Evolutionary conservation across 2,113 vertebrate genomes (phyloP), one percentile per base, ranked within the genome.

Genomic region (Marcusenius ussheri): DNA sequence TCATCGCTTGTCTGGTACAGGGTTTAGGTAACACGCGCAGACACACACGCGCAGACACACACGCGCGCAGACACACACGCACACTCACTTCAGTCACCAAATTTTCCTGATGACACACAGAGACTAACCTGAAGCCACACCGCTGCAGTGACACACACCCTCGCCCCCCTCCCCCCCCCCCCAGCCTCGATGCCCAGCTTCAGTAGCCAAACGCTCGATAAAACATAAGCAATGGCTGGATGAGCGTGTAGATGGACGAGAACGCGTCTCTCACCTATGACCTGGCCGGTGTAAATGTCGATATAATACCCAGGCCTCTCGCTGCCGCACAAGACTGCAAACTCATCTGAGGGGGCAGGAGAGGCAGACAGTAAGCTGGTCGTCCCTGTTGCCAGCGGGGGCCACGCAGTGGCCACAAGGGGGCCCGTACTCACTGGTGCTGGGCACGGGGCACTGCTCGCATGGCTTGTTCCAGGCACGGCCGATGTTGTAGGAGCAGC

Each of bases 401-500:
- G 11, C 62, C 7, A 62, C 24, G 2, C 24, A 4, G 4, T 10
- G 24, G 45, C 13, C 21, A 80, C 31, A n/a, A 6, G 35, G 31
- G 31, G 21, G 31, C 0, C 39, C 17, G 24, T 45, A 91, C 93
- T 39, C 93, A 99, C 98, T 97, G 74, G 97, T 99, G 94, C 97
- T 97, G 0, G 98, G 97, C 53, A 98, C 94, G 24, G 98, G 98
- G 92, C 98, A 99, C 91, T 96, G 97, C 27, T 99, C 98, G 91
- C 98, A 99, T 21, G 98, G 98, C 80, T 97, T 98, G 53, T 99
- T 98, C 98, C 98, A 99, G 0, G 98, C 98, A 58, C 96, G 95
- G 24, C 98, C 98, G 0, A 99, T 98, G 95, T 99, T 99, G 93
- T 99, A 99, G 66, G 98, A 98, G 91, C 98, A 99, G 91, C 98